Conservation (phyloP, 2,113 vertebrate species). For the Tylochromis polylepis region DNA sequence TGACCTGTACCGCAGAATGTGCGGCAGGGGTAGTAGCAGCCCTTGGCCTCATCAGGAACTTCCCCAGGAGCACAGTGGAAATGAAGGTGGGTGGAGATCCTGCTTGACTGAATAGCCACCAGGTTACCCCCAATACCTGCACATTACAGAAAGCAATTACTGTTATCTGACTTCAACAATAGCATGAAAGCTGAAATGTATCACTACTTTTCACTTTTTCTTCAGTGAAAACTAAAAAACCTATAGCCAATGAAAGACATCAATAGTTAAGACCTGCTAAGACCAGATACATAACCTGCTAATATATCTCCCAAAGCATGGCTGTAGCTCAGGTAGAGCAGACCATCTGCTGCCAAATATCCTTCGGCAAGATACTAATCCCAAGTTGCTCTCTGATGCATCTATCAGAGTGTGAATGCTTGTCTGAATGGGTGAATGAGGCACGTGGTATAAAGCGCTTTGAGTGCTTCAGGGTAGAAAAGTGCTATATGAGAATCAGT, state of each 20-base stretch:
- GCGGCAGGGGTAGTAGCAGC: slow-evolving; percentile 88
- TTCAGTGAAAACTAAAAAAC: background rate
- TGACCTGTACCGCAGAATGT: slow-evolving; percentile 90
- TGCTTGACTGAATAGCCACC: slow-evolving; percentile 96
- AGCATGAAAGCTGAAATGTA: background rate
- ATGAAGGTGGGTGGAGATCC: slow-evolving; percentile 95
- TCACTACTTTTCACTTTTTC: background rate
- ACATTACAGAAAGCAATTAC: background rate
- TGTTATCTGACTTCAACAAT: background rate
- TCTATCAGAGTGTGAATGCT: background rate
- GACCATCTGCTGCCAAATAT: background rate
- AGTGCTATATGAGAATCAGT: background rate
- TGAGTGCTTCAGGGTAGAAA: accelerated
- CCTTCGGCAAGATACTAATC: no score
- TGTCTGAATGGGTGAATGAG: background rate
- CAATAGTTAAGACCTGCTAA: background rate
- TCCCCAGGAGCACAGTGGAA: slow-evolving; percentile 88
- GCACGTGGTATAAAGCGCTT: background rate
- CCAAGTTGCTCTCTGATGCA: background rate
- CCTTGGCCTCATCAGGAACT: slow-evolving; percentile 85
- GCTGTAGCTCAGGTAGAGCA: background rate
- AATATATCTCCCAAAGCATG: background rate
- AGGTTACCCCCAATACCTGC: slow-evolving; percentile 96
- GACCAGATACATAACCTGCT: no score
- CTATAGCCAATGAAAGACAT: background rate